Conservation (phyloP, 2,113 vertebrate genomes). For the Actenoides hombroni region DNA sequence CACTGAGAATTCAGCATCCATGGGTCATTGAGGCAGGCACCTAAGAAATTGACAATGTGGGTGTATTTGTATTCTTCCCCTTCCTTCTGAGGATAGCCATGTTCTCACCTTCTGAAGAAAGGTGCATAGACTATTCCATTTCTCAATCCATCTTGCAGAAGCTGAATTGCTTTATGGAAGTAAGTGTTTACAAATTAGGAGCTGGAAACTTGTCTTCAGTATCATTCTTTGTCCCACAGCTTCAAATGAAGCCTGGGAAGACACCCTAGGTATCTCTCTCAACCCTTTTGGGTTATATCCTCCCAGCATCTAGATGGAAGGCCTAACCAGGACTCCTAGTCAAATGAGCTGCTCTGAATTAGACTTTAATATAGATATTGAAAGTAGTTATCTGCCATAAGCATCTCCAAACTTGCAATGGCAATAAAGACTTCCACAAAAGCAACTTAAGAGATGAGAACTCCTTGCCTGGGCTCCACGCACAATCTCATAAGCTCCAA, state of each 20-base stretch:
- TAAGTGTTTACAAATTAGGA: neutral
- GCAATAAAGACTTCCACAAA: neutral
- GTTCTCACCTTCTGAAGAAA: neutral
- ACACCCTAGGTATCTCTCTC: neutral
- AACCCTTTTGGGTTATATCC: neutral
- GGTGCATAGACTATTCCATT: neutral
- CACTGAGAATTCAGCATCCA: neutral
- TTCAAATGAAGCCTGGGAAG: neutral
- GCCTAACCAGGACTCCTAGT: neutral
- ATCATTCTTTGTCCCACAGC: neutral
- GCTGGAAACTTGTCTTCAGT: neutral
- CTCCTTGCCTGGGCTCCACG: neutral
- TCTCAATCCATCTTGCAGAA: neutral
- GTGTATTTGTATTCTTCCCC: neutral
- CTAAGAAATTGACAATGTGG: neutral
- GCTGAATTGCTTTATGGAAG: neutral
- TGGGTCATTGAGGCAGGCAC: neutral
- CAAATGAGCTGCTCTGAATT: neutral
- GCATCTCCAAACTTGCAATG: neutral
- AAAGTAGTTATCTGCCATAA: neutral
- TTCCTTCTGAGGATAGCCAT: neutral
- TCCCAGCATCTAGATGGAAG: neutral
- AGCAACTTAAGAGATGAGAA: neutral
- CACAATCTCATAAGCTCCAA: neutral
- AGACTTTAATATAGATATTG: neutral